A percentile compares a stretch with the other conserved stretches of the same genome.
phyloP scores from a whole-genome alignment of 2,113 vertebrate species.

The Paramisgurnus dabryanus region DNA sequence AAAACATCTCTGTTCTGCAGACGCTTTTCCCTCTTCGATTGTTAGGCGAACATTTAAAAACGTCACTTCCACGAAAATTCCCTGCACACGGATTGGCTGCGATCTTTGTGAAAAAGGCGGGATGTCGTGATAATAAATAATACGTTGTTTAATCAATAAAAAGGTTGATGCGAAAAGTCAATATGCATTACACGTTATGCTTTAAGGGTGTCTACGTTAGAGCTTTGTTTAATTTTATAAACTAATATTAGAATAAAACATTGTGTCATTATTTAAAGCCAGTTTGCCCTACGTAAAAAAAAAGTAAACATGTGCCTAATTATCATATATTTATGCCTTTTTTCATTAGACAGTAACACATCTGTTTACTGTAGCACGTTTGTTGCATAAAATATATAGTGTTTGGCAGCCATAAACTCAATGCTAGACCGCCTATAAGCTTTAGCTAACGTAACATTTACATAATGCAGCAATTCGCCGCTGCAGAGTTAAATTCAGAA shows the following conservation, averaged over 20 bases:
- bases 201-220: not conserved
- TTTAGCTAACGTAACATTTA: not conserved
- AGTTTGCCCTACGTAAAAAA: not conserved
- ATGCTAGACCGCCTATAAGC: not conserved
- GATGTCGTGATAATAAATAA: conserved; percentile 3
- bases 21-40: conserved; percentile 30
- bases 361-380: not conserved
- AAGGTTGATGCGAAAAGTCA: not conserved
- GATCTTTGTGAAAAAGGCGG: conserved; percentile 45
- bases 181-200: not conserved
- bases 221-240: not conserved
- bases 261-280: not conserved
- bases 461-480: not conserved
- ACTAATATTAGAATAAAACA: not conserved
- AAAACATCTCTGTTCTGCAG: conserved; percentile 24
- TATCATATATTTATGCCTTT: not conserved
- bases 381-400: not conserved
- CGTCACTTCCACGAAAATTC: conserved; percentile 48
- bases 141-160: not conserved
- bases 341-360: no score
- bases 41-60: conserved; percentile 10
- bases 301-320: not conserved
- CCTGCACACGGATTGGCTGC: conserved; percentile 39
- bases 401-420: not conserved
- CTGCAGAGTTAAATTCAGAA: no score